Evolutionary conservation across 2,797 vertebrate species (phyloP), one percentile per base, ranked within the genome.

Genomic region (Oceanodroma leucorhoa): DNA sequence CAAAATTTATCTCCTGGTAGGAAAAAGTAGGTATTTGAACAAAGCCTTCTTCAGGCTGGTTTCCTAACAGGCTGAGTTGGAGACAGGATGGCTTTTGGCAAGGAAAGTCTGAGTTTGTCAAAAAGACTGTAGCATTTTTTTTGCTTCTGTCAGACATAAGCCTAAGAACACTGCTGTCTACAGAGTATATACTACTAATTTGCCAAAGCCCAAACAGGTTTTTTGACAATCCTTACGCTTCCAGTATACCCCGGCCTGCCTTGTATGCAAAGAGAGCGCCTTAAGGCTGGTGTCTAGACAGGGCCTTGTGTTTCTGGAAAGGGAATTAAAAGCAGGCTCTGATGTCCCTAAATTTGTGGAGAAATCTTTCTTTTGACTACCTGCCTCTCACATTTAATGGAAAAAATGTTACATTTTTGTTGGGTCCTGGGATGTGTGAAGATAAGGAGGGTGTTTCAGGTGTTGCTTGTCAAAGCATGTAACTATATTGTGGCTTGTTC

Each of bases 261-360:
- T 67, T 78, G 7, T 71, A 95, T 87, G 86, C 86, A 91, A 73
- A 94, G 62, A 83, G 73, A 75, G 46, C 5, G 83, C 92, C 81
- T 89, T 90, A 87, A 96, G 89, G 92, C 71, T 92, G 69, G n/a
- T 83, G 94, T 95, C 94, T 95, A 96, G 96, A 96, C 93, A 65
- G 57, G 65, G 67, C 61, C 90, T 71, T 87, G 61, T 72, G 43
- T 94, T 91, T 82, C 60, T 36, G 75, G 48, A 78, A 57, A 77
- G 54, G 17, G 65, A 90, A 69, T 95, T 67, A 88, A 90, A 89
- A 85, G 36, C 53, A 76, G 61, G 14, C 67, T 84, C 71, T 78
- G 40, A 69, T 92, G 80, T 46, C 41, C 16, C 60, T 85, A n/a
- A 60, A 76, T 92, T 91, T 91, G 32, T 43, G 48, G 64, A 69